Conservation (phyloP, 2,888 invertebrate genomes). For the Napeogenes inachia region DNA sequence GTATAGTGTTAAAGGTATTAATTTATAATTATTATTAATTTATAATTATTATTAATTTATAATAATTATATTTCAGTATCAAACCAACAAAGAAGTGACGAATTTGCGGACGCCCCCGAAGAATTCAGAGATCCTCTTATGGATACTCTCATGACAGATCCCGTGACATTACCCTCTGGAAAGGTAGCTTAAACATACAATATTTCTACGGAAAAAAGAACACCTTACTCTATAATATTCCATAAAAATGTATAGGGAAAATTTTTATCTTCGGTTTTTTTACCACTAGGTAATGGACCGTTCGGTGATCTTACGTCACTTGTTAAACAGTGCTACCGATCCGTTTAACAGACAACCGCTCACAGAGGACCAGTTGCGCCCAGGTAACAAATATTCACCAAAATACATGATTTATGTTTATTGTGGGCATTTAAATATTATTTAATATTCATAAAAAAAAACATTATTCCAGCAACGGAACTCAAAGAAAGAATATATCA, state of each 20-base stretch:
- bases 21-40: background rate
- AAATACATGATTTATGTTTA: background rate
- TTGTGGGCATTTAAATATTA: background rate
- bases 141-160: slow-evolving; percentile 98
- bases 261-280: background rate
- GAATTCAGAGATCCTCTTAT: slow-evolving; percentile 97
- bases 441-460: background rate
- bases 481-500: slow-evolving; percentile 90
- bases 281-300: slow-evolving; percentile 89
- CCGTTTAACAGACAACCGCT: slow-evolving; percentile 98
- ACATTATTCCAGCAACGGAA: slow-evolving; percentile 81
- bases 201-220: too few relatives aligned
- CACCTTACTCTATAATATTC: too few relatives aligned
- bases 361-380: slow-evolving; percentile 93
- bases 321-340: slow-evolving; percentile 97
- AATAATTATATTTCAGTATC: slow-evolving; percentile 67
- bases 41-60: slow-evolving; percentile 4
- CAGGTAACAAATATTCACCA: slow-evolving; percentile 77
- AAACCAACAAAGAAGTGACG: slow-evolving; percentile 92
- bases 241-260: too few relatives aligned
- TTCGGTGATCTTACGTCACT: slow-evolving; percentile 93
- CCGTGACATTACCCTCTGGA: slow-evolving; percentile 93
- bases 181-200: slow-evolving; percentile 53
- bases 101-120: slow-evolving; percentile 96
- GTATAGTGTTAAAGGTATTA: too few relatives aligned